A percentile compares a stretch with the other conserved stretches of the same genome.
Conservation (phyloP, 2,888 invertebrate species). For the Danaus chrysippus region DNA sequence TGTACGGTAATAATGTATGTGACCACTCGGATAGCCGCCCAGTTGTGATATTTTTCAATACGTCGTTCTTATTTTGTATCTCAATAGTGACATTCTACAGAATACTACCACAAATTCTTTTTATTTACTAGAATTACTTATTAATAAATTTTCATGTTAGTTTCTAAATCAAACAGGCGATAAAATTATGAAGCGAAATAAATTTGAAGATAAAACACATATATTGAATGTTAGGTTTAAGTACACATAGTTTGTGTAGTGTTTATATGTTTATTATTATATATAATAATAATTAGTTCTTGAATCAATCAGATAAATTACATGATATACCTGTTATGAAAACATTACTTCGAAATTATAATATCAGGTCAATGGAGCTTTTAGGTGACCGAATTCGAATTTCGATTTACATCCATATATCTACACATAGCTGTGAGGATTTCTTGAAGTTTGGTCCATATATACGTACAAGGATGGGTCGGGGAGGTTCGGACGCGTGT, state of each 20-base stretch:
- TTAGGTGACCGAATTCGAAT: conserved; percentile 23
- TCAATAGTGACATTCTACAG: not conserved
- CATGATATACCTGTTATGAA: conserved; percentile 8
- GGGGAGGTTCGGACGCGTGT: conserved; percentile 53
- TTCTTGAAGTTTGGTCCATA: conserved; percentile 77
- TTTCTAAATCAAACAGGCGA: too few relatives aligned
- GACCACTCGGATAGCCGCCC: conserved; percentile 68
- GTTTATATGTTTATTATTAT: too few relatives aligned
- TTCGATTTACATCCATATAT: conserved; percentile 56
- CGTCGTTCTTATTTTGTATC: conserved; percentile 41
- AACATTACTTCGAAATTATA: conserved; percentile 26
- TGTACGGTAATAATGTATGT: conserved; percentile 78
- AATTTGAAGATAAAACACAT: too few relatives aligned
- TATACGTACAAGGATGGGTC: conserved; percentile 55
- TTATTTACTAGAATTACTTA: not conserved
- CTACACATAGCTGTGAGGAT: conserved; percentile 66
- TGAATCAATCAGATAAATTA: too few relatives aligned
- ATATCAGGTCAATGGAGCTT: not conserved
- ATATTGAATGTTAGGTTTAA: too few relatives aligned
- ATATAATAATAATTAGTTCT: too few relatives aligned
- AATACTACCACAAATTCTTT: not conserved
- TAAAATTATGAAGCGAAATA: too few relatives aligned
- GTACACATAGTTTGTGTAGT: too few relatives aligned
- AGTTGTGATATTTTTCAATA: conserved; percentile 70
- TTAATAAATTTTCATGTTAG: too few relatives aligned